Base-by-base conservation (phyloP, 2,888 invertebrate genomes). In the Pomacea canaliculata region DNA sequence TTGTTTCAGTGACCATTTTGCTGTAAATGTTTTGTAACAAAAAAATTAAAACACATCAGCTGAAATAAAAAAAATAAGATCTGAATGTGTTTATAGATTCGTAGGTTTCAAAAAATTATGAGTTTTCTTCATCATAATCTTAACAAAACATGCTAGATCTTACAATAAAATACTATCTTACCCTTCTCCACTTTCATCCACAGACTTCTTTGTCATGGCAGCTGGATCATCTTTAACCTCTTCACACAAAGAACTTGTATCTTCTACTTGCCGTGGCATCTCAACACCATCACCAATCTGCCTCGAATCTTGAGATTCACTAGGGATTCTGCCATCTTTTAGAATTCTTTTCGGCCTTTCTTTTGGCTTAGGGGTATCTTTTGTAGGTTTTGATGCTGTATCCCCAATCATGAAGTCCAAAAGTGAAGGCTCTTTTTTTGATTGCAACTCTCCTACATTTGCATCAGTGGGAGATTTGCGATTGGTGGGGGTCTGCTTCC, bases 191-290 rank as follows among this genome's bases (percentile, higher is more conserved):
- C 51, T 56, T 56, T 56, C 51, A 56, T 56, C 51, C 63, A 23
- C 63, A 23, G 27, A 9, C 63, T 63, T 49, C 46, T 59, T 23
- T 5, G 23, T 48, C 1, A n/a, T 3, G 16, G 69, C 74, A 46
- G 3, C n/a, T n/a, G 87, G 87, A 73, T 87, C 87, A 66, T 79
- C 78, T 16, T 85, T 85, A n/a, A 85, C 63, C 71, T 87, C 87
- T 69, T 83, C 83, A 80, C 87, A 87, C 7, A 86, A 68, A 65
- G 87, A 87, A 76, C 87, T 87, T 70, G 83, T 81, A 70, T 86
- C 86, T 49, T 80, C 78, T 62, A 65, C 68, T 79, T 79, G 65
- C 74, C 68, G 74, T 78, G 78, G 27, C 60, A 79, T 79, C n/a
- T 79, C 80, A 19, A 70, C 66, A 7, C n/a, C 63, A 12, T 51